A percentile compares a stretch with the other conserved stretches of the same genome.
Conservation (phyloP, 2,888 invertebrate species). For the Rotaria magnacalcarata region DNA sequence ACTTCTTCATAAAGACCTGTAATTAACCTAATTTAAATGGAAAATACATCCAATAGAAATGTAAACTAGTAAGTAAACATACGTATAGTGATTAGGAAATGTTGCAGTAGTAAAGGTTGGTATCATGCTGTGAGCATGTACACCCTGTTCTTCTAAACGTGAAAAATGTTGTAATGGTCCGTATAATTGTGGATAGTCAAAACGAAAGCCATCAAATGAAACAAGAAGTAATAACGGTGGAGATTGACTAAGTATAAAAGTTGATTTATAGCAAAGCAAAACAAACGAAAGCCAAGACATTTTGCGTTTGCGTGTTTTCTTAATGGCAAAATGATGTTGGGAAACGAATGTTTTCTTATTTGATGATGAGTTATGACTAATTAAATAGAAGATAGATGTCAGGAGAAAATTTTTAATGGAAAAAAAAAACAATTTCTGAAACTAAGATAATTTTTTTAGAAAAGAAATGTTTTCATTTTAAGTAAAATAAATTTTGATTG, state of each 20-base stretch:
- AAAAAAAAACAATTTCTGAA: too few species aligned
- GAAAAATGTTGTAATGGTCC: conserved; percentile 30
- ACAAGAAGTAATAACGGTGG: conserved; percentile 39
- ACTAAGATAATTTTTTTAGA: too few species aligned
- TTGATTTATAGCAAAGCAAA: neutral
- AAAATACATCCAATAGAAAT: neutral
- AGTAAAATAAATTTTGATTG: too few species aligned
- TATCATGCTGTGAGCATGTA: conserved; percentile 27
- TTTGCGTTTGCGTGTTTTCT: too few species aligned
- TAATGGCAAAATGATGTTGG: too few species aligned
- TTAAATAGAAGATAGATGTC: conserved; percentile 15
- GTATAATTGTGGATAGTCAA: conserved; percentile 36
- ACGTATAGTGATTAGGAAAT: conserved; percentile 44
- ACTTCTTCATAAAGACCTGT: conserved; percentile 45
- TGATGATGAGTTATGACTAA: neutral
- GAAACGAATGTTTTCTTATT: neutral
- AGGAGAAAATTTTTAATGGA: neutral
- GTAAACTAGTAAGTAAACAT: neutral
- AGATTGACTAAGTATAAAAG: neutral
- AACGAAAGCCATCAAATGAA: conserved; percentile 46
- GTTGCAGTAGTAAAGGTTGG: conserved; percentile 39
- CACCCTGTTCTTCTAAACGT: conserved; percentile 24
- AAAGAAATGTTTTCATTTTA: too few species aligned
- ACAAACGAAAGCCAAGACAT: neutral
- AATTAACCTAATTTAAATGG: conserved; percentile 24